phyloP scores from a whole-genome alignment of 2,113 vertebrate species.

The Cebidichthys violaceus region DNA sequence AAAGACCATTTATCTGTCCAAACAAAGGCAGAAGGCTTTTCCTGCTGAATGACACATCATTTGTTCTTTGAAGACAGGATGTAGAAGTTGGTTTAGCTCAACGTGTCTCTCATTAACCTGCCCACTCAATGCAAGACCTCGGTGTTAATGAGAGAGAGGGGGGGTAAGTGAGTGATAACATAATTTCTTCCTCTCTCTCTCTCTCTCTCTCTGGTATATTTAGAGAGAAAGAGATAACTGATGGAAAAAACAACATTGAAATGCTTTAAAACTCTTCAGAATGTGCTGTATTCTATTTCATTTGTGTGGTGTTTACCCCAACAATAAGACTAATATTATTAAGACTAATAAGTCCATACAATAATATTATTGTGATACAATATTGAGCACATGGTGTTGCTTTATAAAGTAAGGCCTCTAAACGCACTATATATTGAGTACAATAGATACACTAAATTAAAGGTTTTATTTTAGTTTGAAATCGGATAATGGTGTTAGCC shows the following conservation, averaged over 20 bases:
- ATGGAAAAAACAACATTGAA: background rate
- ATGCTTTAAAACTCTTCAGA: background rate
- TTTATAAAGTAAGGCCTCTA: slow-evolving; percentile 18
- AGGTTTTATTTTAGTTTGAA: background rate
- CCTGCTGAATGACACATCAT: slow-evolving; percentile 59
- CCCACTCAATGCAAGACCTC: slow-evolving; percentile 74
- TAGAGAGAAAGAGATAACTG: background rate
- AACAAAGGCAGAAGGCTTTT: slow-evolving; percentile 19
- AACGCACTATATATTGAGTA: background rate
- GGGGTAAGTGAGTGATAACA: slow-evolving; percentile 40
- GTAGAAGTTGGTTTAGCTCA: slow-evolving; percentile 67
- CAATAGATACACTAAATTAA: background rate
- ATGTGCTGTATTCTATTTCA: background rate
- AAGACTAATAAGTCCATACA: background rate
- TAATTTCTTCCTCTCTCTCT: background rate
- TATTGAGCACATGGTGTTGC: slow-evolving; percentile 9
- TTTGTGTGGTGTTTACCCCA: background rate
- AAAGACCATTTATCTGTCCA: slow-evolving; percentile 15
- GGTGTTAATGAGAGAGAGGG: slow-evolving; percentile 72
- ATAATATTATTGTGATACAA: slow-evolving; percentile 13
- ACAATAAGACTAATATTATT: background rate
- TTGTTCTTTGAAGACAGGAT: slow-evolving; percentile 71
- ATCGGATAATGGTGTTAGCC: background rate
- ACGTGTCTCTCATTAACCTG: slow-evolving; percentile 77
- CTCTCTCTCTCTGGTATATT: slow-evolving; percentile 9